Percentiles rank a stretch among this genome's conserved stretches.
phyloP scores from a whole-genome alignment of 2,113 vertebrate species.

The Cavia porcellus region DNA sequence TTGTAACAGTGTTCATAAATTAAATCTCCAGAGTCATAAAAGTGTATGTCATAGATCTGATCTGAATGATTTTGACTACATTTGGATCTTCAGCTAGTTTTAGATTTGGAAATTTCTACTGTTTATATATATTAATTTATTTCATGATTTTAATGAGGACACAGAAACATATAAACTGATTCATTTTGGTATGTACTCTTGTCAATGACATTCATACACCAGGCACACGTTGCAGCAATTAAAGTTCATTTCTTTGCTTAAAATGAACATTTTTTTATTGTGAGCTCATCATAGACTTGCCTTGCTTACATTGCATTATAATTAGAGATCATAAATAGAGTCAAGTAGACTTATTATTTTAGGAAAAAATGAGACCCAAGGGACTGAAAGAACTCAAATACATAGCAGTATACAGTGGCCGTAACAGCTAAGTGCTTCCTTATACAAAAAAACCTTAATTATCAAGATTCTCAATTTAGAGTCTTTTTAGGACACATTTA shows the following conservation, averaged over 20 bases:
- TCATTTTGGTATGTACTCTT: conserved; percentile 83
- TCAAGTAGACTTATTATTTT: background rate
- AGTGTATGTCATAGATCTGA: conserved; percentile 66
- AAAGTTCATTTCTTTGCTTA: conserved; percentile 78
- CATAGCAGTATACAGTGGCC: background rate
- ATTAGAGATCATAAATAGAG: conserved; percentile 31
- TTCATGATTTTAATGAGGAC: conserved; percentile 76
- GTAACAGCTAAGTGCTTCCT: background rate
- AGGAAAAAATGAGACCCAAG: background rate
- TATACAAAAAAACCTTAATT: background rate
- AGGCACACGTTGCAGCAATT: conserved; percentile 80
- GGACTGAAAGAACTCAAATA: conserved; percentile 14
- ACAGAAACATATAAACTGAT: conserved; percentile 83
- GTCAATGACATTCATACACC: conserved; percentile 84
- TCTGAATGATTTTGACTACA: conserved; percentile 7
- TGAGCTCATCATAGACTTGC: conserved; percentile 38
- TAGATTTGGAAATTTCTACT: conserved; percentile 74
- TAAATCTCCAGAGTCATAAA: conserved; percentile 83
- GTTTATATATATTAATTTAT: conserved; percentile 84
- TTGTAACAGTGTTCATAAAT: conserved; percentile 86
- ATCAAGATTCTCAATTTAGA: conserved; percentile 18
- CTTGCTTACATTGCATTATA: background rate
- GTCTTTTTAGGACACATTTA: background rate
- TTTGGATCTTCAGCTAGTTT: conserved; percentile 83
- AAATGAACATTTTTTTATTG: conserved; percentile 71